Conservation (phyloP, 2,888 invertebrate genomes). For the Ceramica pisi region DNA sequence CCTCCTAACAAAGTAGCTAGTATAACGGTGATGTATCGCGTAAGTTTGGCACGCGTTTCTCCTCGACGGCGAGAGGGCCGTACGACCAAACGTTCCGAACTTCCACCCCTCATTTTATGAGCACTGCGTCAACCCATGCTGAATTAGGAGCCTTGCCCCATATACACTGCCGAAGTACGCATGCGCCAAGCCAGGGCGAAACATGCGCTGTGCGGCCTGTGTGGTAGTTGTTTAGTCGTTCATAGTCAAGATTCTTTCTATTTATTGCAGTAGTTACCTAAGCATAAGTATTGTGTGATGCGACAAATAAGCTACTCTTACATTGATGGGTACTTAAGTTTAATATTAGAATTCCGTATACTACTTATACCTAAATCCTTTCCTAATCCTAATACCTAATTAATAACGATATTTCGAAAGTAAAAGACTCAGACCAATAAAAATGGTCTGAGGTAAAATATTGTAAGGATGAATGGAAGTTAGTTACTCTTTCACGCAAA, state of each 20-base stretch:
- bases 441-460: no score
- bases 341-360: neutral
- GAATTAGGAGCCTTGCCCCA: conserved; percentile 74
- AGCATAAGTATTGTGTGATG: neutral
- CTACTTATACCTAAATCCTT: no score
- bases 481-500: no score
- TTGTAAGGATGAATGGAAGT: no score
- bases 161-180: conserved; percentile 62
- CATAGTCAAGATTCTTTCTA: conserved; percentile 22
- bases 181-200: conserved; percentile 68
- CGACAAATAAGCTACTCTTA: neutral
- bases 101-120: conserved; percentile 87
- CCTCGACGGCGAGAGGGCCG: conserved; percentile 83
- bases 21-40: conserved; percentile 86
- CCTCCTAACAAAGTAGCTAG: conserved; percentile 86
- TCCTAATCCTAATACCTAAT: no score
- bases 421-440: no score
- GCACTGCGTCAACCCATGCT: conserved; percentile 88
- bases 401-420: no score
- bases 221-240: conserved; percentile 8
- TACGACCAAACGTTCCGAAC: conserved; percentile 87
- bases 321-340: neutral
- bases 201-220: conserved; percentile 77
- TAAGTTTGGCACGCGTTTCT: conserved; percentile 84
- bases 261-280: conserved; percentile 7